Evolutionary conservation across 2,797 vertebrate species (phyloP).

Genomic region (Malacoraja senta): DNA sequence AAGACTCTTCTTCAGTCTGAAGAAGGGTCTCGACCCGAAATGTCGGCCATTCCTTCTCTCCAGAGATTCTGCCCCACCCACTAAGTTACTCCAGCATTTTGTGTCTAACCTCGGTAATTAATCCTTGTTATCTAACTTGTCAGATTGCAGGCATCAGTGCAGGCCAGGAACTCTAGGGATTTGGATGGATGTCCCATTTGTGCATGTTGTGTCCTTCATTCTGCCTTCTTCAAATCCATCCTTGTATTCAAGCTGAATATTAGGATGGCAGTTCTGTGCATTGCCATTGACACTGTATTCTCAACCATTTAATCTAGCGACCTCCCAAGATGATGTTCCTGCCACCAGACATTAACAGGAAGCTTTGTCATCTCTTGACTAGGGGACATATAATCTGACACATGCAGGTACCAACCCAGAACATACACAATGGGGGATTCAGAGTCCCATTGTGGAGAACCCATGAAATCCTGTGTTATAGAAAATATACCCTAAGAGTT

Average conservation of each 20-base stretch:
- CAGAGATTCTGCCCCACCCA: too few relatives aligned
- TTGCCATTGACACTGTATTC: background rate
- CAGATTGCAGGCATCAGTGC: background rate
- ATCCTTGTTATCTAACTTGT: background rate
- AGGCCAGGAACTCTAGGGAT: background rate
- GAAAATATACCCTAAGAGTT: too few relatives aligned
- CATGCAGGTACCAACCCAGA: background rate
- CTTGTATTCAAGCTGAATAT: background rate
- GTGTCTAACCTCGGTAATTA: background rate
- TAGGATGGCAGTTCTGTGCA: background rate
- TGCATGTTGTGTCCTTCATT: background rate
- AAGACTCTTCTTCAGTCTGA: too few relatives aligned
- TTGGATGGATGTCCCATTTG: too few relatives aligned
- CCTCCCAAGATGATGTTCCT: conserved; percentile 33
- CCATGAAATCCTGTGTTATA: too few relatives aligned
- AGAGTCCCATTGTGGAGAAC: background rate
- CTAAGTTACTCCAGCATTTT: too few relatives aligned
- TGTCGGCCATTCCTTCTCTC: too few relatives aligned
- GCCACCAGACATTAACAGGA: conserved; percentile 18
- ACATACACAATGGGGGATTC: background rate
- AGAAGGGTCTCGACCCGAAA: too few relatives aligned
- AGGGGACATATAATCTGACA: background rate
- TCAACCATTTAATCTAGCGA: background rate
- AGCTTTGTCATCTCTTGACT: conserved; percentile 3
- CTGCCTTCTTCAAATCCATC: background rate